phyloP scores from a whole-genome alignment of 2,797 vertebrate species.

The Cottoperca gobio region DNA sequence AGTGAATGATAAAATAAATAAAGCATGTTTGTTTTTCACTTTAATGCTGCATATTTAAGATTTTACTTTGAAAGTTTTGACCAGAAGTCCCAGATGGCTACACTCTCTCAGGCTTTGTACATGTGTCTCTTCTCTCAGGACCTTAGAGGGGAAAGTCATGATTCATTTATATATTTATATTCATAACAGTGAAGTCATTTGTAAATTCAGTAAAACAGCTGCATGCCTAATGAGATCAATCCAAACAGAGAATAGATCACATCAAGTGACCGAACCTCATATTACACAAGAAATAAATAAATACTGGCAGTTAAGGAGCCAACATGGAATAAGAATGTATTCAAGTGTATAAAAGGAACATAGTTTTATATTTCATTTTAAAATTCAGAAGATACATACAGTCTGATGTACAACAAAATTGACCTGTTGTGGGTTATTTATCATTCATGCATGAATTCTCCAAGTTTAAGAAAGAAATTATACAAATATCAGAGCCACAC shows the following conservation, averaged over 20 bases:
- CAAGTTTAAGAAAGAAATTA: background rate
- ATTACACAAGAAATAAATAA: slow-evolving; percentile 28
- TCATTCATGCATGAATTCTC: background rate
- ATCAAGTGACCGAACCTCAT: slow-evolving; percentile 54
- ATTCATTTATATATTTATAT: slow-evolving; percentile 19
- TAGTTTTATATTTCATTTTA: background rate
- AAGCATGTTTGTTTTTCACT: background rate
- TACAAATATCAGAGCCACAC: background rate
- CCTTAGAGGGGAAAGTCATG: background rate
- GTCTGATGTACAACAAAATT: background rate
- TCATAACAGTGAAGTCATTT: background rate
- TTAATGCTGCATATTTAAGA: background rate
- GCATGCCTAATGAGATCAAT: background rate
- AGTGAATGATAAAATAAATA: background rate
- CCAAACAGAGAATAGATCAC: slow-evolving; percentile 45
- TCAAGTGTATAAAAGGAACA: background rate
- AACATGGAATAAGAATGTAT: background rate
- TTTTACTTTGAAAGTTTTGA: slow-evolving; percentile 53
- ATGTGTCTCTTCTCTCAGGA: background rate
- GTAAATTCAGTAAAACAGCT: background rate
- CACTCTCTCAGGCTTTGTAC: background rate
- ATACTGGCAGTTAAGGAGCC: background rate
- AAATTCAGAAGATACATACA: background rate
- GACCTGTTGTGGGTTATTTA: background rate
- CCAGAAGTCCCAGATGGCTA: slow-evolving; percentile 3